Base-by-base conservation (phyloP, 1,140 invertebrate species). In the Helicorthomorpha holstii region DNA sequence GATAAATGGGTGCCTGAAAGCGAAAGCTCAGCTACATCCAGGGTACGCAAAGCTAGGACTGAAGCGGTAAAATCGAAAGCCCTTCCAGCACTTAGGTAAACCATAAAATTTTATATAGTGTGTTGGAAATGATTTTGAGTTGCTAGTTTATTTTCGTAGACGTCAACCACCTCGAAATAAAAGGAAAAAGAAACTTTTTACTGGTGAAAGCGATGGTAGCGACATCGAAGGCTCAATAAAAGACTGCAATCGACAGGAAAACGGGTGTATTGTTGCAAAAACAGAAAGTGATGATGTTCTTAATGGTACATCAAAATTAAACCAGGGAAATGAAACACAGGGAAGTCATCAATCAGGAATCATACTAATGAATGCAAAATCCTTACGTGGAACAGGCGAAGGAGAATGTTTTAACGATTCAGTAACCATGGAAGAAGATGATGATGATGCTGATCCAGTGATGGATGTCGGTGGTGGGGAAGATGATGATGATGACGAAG, bases 401-500 rank as follows among this genome's bases (percentile, higher is more conserved):
- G 29, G 16, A 7, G 29, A 34, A 34, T 34, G 29, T 7, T n/a
- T n/a, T n/a, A n/a, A n/a, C n/a, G n/a, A n/a, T n/a, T n/a, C n/a
- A n/a, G n/a, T n/a, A n/a, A n/a, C n/a, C n/a, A 16, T 34, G 29
- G 16, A 16, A 34, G 7, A 7, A 46, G 25, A 46, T 22, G 44
- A 19, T 46, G 44, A 46, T 25, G 25, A 46, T 4, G 25, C 12
- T 46, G n/a, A n/a, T n/a, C n/a, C n/a, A n/a, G n/a, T 41, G 12
- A 12, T 41, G 12, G 38, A 41, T 12, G 38, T 12, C 38, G 19
- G 19, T 12, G 50, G 26, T 16, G 50, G 34, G 21, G 44, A 51
- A 3, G 44, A 46, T 12, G 50, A 46, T 19, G 44, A 52, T 3
- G 46, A 47, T 10, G 43, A 45, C 10, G 50, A 51, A 51, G 50